A percentile compares a stretch with the other conserved stretches of the same genome.
Evolutionary conservation across 2,888 invertebrate genomes (phyloP).

Genomic region (Andrena minutula): DNA sequence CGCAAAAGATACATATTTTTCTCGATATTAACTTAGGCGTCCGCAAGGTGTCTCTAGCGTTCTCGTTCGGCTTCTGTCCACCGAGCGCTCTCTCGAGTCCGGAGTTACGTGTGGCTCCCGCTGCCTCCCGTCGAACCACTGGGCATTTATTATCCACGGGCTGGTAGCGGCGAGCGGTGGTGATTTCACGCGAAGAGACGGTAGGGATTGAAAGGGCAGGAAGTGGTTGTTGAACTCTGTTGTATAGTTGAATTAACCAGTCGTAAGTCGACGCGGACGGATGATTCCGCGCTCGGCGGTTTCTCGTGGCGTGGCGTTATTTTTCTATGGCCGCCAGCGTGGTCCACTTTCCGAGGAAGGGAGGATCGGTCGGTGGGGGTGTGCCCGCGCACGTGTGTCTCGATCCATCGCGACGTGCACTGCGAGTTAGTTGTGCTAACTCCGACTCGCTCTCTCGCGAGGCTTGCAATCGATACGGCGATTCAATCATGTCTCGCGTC

Average conservation of each 20-base stretch:
- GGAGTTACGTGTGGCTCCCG: conserved; percentile 26
- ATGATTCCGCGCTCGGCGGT: conserved; percentile 20
- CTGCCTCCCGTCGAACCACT: conserved; percentile 59
- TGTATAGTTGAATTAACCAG: conserved; percentile 35
- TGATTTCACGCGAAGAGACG: neutral
- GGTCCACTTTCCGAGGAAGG: conserved; percentile 9
- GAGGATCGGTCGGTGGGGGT: conserved; percentile 13
- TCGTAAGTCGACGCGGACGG: conserved; percentile 38
- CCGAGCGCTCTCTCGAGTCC: conserved; percentile 29
- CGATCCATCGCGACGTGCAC: conserved; percentile 15
- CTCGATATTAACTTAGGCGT: conserved; percentile 22
- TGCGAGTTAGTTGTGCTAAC: conserved; percentile 22
- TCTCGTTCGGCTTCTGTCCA: conserved; percentile 43
- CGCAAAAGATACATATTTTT: conserved; percentile 47
- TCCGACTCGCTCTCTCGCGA: too few species aligned
- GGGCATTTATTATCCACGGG: conserved; percentile 74
- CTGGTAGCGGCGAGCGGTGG: conserved; percentile 60
- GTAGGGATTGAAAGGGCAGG: neutral
- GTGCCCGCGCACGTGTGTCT: neutral
- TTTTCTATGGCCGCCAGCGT: conserved; percentile 60
- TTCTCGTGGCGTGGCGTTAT: conserved; percentile 55
- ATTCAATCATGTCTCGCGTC: conserved; percentile 1
- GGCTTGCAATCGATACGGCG: neutral
- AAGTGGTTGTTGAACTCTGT: conserved; percentile 40
- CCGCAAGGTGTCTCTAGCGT: conserved; percentile 19